Evolutionary conservation across 2,888 invertebrate species (phyloP).

Genomic region (Dasypogon diadema): DNA sequence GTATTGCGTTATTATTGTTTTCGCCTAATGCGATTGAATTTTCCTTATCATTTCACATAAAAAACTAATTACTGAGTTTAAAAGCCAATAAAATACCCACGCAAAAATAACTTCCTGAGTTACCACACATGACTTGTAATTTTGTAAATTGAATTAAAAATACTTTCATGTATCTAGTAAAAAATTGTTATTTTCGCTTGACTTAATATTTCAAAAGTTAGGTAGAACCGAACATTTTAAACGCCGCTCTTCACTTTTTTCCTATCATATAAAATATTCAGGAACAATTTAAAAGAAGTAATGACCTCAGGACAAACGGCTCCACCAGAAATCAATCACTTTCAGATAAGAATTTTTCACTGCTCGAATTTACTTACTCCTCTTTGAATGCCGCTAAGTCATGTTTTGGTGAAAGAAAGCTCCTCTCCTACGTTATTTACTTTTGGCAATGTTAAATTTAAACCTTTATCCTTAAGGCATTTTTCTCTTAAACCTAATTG

Average conservation of each 20-base stretch:
- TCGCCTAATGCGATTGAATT: too few relatives aligned
- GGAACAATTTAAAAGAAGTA: neutral
- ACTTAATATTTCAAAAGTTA: neutral
- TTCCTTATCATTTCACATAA: too few relatives aligned
- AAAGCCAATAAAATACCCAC: too few relatives aligned
- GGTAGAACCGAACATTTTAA: neutral
- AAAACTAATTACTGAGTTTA: too few relatives aligned
- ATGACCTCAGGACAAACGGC: neutral
- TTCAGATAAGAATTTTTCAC: neutral
- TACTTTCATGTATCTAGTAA: too few relatives aligned
- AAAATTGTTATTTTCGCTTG: neutral
- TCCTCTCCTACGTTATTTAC: neutral
- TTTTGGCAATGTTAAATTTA: too few relatives aligned
- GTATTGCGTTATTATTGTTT: too few relatives aligned
- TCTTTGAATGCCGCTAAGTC: neutral
- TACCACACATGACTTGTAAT: too few relatives aligned
- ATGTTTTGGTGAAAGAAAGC: neutral
- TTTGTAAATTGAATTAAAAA: too few relatives aligned
- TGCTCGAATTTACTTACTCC: neutral
- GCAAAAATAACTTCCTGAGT: too few relatives aligned
- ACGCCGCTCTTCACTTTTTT: neutral
- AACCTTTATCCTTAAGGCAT: neutral
- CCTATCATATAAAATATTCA: neutral
- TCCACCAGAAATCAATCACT: neutral
- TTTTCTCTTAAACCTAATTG: neutral